Percentiles rank a stretch among this genome's conserved stretches.
Evolutionary conservation across 2,888 invertebrate genomes (phyloP).

Genomic region (Lepidochrysops patricia): DNA sequence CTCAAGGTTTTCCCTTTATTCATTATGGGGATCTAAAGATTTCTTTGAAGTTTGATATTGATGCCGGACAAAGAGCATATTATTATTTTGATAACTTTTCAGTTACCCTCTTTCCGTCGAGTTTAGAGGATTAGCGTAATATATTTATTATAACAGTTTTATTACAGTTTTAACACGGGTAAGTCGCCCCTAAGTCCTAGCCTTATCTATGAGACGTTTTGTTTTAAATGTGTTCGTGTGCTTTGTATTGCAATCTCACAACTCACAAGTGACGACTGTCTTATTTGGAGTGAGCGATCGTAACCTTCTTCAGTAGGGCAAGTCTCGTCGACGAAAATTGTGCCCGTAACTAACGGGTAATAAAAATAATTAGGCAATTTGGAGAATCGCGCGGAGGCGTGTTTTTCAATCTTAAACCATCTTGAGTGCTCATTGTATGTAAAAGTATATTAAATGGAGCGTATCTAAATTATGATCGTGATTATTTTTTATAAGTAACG

Average conservation of each 20-base stretch:
- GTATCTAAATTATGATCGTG: constrained; percentile 18
- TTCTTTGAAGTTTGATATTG: constrained; percentile 31
- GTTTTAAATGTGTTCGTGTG: no score
- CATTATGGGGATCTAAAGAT: constrained; percentile 29
- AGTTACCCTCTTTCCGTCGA: neutral
- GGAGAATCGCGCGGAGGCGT: constrained; percentile 52
- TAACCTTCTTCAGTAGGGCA: no score
- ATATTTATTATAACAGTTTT: no score
- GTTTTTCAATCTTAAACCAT: constrained; percentile 43
- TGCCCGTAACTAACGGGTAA: constrained; percentile 58
- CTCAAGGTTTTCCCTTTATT: constrained; percentile 29
- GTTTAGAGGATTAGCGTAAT: neutral
- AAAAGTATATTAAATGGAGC: constrained; percentile 28
- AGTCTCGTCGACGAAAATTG: constrained; percentile 36
- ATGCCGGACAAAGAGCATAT: constrained; percentile 17
- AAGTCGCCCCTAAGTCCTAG: no score
- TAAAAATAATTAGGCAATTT: constrained; percentile 71
- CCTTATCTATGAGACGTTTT: no score
- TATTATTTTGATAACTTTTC: neutral
- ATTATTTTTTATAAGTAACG: constrained; percentile 1
- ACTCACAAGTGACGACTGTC: no score
- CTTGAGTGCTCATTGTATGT: constrained; percentile 37
- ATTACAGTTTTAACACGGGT: no score
- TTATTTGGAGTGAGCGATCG: no score
- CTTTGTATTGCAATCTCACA: no score